Conservation (phyloP, 1,140 invertebrate genomes). For the Vollenhovia emeryi region DNA sequence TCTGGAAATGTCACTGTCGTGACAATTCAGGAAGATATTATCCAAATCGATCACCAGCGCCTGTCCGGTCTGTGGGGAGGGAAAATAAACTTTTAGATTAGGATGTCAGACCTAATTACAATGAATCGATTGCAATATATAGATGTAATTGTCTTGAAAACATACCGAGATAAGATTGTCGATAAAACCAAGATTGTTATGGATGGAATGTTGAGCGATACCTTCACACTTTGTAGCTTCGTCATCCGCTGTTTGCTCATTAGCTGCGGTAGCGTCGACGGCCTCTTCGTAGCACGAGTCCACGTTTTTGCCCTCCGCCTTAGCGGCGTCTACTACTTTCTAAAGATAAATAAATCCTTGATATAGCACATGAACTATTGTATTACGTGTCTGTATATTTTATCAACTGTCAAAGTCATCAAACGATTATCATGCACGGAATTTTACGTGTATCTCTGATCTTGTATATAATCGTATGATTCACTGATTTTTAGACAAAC, state of each 20-base stretch:
- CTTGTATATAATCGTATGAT: neutral
- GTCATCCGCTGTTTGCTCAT: neutral
- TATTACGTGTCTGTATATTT: slow-evolving; percentile 7
- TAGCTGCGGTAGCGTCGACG: neutral
- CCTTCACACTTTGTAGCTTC: neutral
- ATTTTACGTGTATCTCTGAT: slow-evolving; percentile 6
- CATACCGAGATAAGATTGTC: neutral
- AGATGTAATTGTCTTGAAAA: neutral
- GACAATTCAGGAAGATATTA: neutral
- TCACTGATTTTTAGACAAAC: neutral
- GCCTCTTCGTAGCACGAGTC: neutral
- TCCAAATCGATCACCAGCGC: neutral
- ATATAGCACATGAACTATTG: neutral
- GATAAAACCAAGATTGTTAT: neutral
- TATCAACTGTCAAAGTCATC: neutral
- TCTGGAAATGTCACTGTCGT: neutral
- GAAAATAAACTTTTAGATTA: neutral
- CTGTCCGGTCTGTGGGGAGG: neutral
- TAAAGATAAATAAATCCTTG: neutral
- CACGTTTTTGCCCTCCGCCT: neutral
- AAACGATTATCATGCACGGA: neutral
- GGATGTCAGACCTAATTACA: neutral
- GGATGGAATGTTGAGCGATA: neutral
- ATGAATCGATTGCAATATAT: neutral
- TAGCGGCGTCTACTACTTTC: neutral